phyloP scores from a whole-genome alignment of 2,888 invertebrate genomes.

The Dendrolimus houi region DNA sequence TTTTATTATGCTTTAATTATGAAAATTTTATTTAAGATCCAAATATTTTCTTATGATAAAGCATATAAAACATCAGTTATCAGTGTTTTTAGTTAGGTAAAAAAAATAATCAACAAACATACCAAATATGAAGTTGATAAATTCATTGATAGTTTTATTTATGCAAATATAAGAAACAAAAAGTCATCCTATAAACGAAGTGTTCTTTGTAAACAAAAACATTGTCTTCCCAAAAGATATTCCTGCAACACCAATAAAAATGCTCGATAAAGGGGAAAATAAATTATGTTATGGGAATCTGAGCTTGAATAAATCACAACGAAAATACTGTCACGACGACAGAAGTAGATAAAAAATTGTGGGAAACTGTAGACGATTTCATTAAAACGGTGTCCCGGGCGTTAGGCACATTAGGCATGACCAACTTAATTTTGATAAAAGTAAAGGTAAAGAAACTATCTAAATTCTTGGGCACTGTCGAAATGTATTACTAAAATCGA shows the following conservation, averaged over 20 bases:
- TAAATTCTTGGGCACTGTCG: too few species aligned
- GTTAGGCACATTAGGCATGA: conserved; percentile 34
- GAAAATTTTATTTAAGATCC: too few species aligned
- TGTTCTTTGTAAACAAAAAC: not conserved
- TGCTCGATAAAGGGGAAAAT: conserved; percentile 19
- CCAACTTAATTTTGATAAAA: conserved; percentile 32
- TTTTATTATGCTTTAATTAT: too few species aligned
- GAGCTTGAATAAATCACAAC: conserved; percentile 61
- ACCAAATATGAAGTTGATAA: too few species aligned
- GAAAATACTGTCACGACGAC: conserved; percentile 65
- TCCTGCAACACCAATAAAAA: not conserved
- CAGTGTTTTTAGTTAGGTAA: too few species aligned
- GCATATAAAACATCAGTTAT: too few species aligned
- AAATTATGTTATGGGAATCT: conserved; percentile 68
- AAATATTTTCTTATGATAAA: too few species aligned
- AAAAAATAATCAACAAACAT: too few species aligned
- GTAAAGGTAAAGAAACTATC: conserved; percentile 18
- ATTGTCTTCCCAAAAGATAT: not conserved
- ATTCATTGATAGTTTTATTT: too few species aligned
- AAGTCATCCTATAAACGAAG: too few species aligned
- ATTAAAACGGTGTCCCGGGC: conserved; percentile 40
- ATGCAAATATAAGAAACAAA: too few species aligned
- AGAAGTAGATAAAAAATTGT: conserved; percentile 42
- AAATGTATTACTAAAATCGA: too few species aligned
- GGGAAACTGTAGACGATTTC: conserved; percentile 52